These are phyloP conservation scores for Drosophila nikananu DNA, from an alignment of 1,140 invertebrate species.

Conservation along the genomic window DNA sequence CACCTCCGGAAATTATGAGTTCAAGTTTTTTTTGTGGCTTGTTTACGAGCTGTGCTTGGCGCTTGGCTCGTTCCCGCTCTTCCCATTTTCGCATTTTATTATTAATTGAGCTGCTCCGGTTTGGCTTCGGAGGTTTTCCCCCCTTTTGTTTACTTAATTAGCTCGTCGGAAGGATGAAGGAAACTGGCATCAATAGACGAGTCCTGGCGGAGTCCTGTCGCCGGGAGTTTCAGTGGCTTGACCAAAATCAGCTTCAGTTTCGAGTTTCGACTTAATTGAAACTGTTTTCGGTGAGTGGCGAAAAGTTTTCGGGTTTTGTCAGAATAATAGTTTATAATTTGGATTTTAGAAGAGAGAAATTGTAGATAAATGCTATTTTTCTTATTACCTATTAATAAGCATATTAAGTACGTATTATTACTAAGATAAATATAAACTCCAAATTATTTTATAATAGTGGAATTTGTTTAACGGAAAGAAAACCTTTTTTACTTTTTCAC, in stretches of 20 bases:
- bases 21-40: slow-evolving; percentile 67
- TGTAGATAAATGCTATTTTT: not conserved
- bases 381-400: too few species aligned
- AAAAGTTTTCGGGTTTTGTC: slow-evolving; percentile 6
- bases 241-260: slow-evolving; percentile 13
- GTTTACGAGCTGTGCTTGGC: slow-evolving; percentile 56
- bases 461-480: too few species aligned
- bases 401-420: too few species aligned
- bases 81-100: slow-evolving; percentile 59
- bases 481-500: too few species aligned
- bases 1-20: slow-evolving; percentile 83
- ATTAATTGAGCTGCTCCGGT: slow-evolving; percentile 74
- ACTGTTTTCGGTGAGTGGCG: slow-evolving; percentile 47
- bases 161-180: slow-evolving; percentile 36
- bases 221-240: slow-evolving; percentile 24
- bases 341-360: not conserved
- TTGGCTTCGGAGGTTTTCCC: slow-evolving; percentile 45
- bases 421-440: too few species aligned
- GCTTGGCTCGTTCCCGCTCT: slow-evolving; percentile 29
- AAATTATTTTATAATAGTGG: too few species aligned
- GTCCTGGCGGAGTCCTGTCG: slow-evolving; percentile 19
- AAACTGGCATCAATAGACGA: slow-evolving; percentile 31
- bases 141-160: slow-evolving; percentile 79
- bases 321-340: slow-evolving; percentile 3
- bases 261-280: slow-evolving; percentile 64